Conservation (phyloP, 2,113 vertebrate species). For the Semnopithecus entellus region DNA sequence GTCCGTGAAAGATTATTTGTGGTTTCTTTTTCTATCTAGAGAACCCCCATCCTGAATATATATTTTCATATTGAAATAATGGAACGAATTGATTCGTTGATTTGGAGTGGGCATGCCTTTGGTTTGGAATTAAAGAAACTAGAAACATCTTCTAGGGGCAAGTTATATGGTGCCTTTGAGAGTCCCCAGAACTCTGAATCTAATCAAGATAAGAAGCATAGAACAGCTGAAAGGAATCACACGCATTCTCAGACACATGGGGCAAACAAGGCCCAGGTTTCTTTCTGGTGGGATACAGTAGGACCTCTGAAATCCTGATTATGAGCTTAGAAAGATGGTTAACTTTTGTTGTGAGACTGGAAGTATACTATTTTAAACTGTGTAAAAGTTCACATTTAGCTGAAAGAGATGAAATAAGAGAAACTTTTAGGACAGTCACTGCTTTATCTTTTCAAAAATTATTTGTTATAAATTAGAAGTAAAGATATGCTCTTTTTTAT, state of each 20-base stretch:
- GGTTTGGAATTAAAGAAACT: slow-evolving; percentile 40
- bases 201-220: slow-evolving; percentile 73
- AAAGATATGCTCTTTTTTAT: not conserved
- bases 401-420: not conserved
- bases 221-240: slow-evolving; percentile 81
- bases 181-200: slow-evolving; percentile 73
- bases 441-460: slow-evolving; percentile 26
- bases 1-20: slow-evolving; percentile 37
- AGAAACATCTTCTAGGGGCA: slow-evolving; percentile 56
- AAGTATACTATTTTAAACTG: not conserved
- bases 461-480: slow-evolving; percentile 13
- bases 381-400: not conserved
- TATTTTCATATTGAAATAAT: slow-evolving; percentile 51
- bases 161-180: slow-evolving; percentile 53
- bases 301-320: not conserved
- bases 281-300: slow-evolving; percentile 22
- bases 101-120: slow-evolving; percentile 40
- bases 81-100: slow-evolving; percentile 56
- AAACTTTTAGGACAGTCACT: not conserved
- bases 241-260: slow-evolving; percentile 66
- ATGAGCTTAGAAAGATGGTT: not conserved
- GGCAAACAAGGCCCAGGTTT: slow-evolving; percentile 73
- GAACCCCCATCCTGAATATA: not conserved
- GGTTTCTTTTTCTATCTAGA: slow-evolving; percentile 42
- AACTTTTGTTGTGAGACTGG: not conserved